phyloP scores from a whole-genome alignment of 2,888 invertebrate species.

The Labia minor region DNA sequence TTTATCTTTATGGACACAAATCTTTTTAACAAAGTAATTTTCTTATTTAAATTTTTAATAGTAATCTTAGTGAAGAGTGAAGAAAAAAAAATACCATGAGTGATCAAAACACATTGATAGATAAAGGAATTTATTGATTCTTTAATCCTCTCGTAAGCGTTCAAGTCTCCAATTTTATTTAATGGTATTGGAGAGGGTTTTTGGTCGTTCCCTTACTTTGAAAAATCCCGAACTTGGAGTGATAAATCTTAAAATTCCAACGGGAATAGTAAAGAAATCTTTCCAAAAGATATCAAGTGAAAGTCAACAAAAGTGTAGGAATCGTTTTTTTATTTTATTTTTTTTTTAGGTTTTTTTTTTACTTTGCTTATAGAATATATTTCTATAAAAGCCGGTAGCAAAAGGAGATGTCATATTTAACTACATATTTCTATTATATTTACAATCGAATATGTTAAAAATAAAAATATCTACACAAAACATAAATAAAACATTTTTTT shows the following conservation, averaged over 20 bases:
- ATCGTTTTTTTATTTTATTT: no score
- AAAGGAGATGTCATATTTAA: background rate
- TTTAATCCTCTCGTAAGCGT: background rate
- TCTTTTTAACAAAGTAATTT: no score
- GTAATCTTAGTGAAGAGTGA: background rate
- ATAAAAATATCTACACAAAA: no score
- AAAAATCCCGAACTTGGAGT: background rate
- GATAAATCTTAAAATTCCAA: background rate
- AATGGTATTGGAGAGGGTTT: background rate
- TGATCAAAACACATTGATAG: background rate
- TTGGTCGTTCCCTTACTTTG: background rate
- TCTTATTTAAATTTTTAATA: background rate
- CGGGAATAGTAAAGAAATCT: background rate
- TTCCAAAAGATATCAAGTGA: background rate
- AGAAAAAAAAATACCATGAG: background rate
- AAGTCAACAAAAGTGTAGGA: background rate
- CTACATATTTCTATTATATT: no score
- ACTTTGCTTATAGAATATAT: background rate
- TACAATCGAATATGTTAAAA: no score
- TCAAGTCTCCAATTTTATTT: background rate
- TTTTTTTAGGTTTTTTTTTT: no score
- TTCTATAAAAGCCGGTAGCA: background rate
- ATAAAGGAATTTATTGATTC: constrained; percentile 4
- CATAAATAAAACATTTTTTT: no score
- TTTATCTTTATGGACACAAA: no score